These are phyloP conservation scores for Tiliacea citrago DNA, from an alignment of 2,888 invertebrate genomes.

Conservation along the genomic window DNA sequence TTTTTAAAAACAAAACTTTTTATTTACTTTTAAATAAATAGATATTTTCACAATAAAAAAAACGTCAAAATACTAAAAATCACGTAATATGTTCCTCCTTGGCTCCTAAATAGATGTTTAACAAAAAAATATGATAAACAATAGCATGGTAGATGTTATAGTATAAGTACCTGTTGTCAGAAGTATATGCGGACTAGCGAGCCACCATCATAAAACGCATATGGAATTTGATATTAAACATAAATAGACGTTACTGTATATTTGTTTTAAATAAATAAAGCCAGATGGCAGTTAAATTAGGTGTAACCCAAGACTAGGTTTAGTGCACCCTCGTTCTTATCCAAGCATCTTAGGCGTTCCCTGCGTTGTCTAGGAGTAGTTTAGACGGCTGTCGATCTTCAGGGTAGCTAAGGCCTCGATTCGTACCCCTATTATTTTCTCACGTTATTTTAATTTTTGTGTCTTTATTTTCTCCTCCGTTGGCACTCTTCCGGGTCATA, in stretches of 20 bases:
- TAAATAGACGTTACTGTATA: conserved; percentile 67
- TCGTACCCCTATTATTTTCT: conserved; percentile 73
- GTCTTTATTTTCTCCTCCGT: conserved; percentile 67
- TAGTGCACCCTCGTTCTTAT: conserved; percentile 76
- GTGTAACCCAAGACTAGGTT: conserved; percentile 68
- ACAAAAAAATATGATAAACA: conserved; percentile 73
- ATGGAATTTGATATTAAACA: conserved; percentile 78
- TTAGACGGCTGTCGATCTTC: conserved; percentile 76
- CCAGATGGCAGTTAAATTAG: conserved; percentile 72
- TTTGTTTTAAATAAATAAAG: conserved; percentile 67
- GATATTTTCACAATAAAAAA: conserved; percentile 82
- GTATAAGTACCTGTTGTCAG: conserved; percentile 76
- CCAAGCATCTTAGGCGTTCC: conserved; percentile 77
- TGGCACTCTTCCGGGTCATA: conserved; percentile 86
- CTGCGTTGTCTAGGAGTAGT: conserved; percentile 85
- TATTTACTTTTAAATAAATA: background rate
- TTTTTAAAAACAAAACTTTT: conserved; percentile 16
- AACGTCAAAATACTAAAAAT: conserved; percentile 70
- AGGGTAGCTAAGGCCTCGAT: conserved; percentile 83
- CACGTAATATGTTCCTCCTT: conserved; percentile 80
- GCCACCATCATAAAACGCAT: conserved; percentile 81
- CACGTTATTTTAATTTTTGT: conserved; percentile 72
- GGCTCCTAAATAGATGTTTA: conserved; percentile 83
- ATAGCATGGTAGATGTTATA: conserved; percentile 85
- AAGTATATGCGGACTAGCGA: conserved; percentile 77